These are phyloP conservation scores for Mythimna ferrago DNA, from an alignment of 2,888 invertebrate genomes.

Conservation along the genomic window DNA sequence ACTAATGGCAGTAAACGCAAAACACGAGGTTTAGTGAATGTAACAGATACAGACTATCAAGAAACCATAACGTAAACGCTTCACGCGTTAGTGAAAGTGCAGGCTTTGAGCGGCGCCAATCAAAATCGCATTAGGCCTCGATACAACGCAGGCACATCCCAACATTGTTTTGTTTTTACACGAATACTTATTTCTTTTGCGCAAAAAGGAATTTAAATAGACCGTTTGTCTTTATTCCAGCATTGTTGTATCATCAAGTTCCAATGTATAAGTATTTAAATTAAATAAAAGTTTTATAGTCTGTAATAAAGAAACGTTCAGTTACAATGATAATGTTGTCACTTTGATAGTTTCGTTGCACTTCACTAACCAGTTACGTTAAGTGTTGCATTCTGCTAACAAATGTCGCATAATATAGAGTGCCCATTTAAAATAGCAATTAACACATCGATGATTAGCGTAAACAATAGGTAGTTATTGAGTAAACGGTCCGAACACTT, in stretches of 20 bases:
- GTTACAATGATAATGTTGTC: conserved; percentile 35
- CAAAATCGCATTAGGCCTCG: conserved; percentile 83
- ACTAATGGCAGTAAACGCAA: conserved; percentile 60
- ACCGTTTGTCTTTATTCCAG: conserved; percentile 30
- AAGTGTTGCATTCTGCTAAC: conserved; percentile 33
- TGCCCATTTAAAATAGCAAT: conserved; percentile 59
- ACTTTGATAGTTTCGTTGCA: conserved; percentile 48
- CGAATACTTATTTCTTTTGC: conserved; percentile 29
- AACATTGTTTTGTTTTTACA: conserved; percentile 60
- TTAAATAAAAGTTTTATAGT: conserved; percentile 1
- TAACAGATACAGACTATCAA: conserved; percentile 61
- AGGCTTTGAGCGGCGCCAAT: conserved; percentile 80
- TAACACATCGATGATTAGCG: conserved; percentile 66
- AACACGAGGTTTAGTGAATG: conserved; percentile 68
- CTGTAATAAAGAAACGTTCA: conserved; percentile 17
- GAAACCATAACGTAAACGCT: conserved; percentile 76
- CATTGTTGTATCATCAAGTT: conserved; percentile 7
- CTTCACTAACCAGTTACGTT: conserved; percentile 35
- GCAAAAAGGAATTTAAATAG: conserved; percentile 38
- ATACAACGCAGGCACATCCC: conserved; percentile 70
- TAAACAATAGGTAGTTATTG: conserved; percentile 67
- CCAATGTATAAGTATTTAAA: neutral
- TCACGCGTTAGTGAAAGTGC: conserved; percentile 84
- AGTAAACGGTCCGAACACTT: conserved; percentile 62
- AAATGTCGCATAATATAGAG: conserved; percentile 51